A percentile compares a stretch with the other conserved stretches of the same genome.
phyloP scores from a whole-genome alignment of 2,888 invertebrate species.

The Liodrosophila aerea region DNA sequence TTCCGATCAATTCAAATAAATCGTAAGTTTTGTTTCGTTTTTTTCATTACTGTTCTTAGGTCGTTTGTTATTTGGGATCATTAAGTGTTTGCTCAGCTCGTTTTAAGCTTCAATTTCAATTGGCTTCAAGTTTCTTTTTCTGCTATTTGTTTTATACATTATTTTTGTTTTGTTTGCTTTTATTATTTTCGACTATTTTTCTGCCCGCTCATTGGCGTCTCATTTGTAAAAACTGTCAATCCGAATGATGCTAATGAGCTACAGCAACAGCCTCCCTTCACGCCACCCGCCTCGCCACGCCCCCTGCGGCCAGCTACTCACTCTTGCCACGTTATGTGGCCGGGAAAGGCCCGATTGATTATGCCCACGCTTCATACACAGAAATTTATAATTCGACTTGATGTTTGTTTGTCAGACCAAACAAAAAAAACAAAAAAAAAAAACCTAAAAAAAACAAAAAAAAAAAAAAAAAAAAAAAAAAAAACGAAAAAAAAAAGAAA shows the following conservation, averaged over 20 bases:
- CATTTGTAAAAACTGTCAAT: constrained; percentile 44
- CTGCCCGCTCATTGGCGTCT: constrained; percentile 40
- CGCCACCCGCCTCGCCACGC: not conserved
- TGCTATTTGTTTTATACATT: not conserved
- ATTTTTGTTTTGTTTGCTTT: not conserved
- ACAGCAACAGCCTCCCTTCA: constrained; percentile 5
- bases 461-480: not conserved
- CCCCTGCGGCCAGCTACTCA: constrained; percentile 2
- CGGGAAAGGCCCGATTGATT: constrained; percentile 29
- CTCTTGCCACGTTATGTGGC: constrained; percentile 11
- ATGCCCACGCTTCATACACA: constrained; percentile 17
- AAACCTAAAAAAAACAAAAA: constrained; percentile 7
- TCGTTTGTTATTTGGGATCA: constrained; percentile 31
- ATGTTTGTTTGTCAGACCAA: constrained; percentile 4
- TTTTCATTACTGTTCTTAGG: constrained; percentile 23
- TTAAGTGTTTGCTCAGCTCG: constrained; percentile 39
- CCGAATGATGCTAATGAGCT: constrained; percentile 44
- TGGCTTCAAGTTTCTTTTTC: constrained; percentile 10
- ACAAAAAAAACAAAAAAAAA: not conserved
- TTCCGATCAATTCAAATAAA: no score
- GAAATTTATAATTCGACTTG: constrained; percentile 14
- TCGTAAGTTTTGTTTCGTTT: constrained; percentile 3
- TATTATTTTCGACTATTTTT: constrained; percentile 12
- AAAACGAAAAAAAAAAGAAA: not conserved
- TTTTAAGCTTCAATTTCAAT: constrained; percentile 28